Evolutionary conservation across 2,113 vertebrate species (phyloP).

Genomic region (Prolemur simus): DNA sequence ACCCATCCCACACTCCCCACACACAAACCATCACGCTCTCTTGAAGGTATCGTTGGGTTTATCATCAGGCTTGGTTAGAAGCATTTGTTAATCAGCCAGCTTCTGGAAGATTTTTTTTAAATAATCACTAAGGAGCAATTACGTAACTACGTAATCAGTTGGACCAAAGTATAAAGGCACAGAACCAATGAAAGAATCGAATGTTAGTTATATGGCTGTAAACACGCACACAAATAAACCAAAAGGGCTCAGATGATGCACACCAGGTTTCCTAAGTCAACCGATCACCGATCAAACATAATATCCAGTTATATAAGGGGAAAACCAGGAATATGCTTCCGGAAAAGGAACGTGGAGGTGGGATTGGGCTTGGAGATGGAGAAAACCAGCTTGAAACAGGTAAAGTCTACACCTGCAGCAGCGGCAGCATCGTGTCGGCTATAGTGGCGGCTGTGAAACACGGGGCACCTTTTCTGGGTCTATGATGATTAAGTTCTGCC

Average conservation of each 20-base stretch:
- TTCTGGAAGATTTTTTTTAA: neutral
- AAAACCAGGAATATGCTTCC: neutral
- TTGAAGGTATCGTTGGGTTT: neutral
- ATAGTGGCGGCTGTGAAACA: fast-evolving
- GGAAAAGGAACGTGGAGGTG: neutral
- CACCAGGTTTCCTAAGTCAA: neutral
- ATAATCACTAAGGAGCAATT: neutral
- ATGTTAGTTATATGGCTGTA: neutral
- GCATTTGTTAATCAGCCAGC: neutral
- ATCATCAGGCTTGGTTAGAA: neutral
- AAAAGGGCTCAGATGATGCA: neutral
- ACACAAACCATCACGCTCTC: neutral
- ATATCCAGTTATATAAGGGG: neutral
- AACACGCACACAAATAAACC: neutral
- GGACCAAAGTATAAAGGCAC: neutral
- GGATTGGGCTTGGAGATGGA: neutral
- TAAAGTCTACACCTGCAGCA: fast-evolving
- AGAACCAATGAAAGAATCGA: neutral
- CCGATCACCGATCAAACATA: neutral
- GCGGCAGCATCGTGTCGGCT: too few relatives aligned
- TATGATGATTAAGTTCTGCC: neutral
- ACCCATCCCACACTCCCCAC: fast-evolving
- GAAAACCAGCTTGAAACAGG: neutral
- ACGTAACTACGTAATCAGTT: neutral
- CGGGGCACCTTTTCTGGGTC: fast-evolving